Evolutionary conservation across 2,888 invertebrate species (phyloP).

Genomic region (Heliconius hortense): DNA sequence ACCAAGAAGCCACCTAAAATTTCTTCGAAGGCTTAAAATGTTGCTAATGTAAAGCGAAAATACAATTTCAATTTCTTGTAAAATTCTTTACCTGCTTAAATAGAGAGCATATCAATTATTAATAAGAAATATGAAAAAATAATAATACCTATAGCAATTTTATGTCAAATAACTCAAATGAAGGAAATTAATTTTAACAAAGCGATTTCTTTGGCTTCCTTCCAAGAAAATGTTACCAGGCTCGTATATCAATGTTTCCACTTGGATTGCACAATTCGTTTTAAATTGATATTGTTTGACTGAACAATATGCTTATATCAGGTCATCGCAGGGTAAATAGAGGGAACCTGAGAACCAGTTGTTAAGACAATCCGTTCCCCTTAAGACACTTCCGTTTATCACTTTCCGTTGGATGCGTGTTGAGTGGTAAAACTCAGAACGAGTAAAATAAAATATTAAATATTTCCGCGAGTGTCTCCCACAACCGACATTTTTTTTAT

Average conservation of each 20-base stretch:
- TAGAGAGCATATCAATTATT: too few relatives aligned
- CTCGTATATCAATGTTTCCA: constrained; percentile 18
- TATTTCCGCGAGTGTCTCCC: too few relatives aligned
- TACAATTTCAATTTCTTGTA: not conserved
- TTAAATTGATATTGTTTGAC: not conserved
- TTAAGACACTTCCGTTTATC: too few relatives aligned
- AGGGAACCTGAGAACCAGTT: too few relatives aligned
- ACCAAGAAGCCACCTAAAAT: too few relatives aligned
- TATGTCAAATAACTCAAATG: constrained; percentile 8
- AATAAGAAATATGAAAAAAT: not conserved
- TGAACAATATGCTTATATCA: not conserved
- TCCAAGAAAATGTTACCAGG: constrained; percentile 19
- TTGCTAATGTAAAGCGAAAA: not conserved
- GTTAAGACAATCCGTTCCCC: too few relatives aligned
- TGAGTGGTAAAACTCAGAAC: too few relatives aligned
- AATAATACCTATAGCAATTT: not conserved
- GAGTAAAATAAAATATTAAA: too few relatives aligned
- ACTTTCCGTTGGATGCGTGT: too few relatives aligned
- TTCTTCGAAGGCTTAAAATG: not conserved
- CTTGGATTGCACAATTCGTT: not conserved
- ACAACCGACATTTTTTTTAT: too few relatives aligned
- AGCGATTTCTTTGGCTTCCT: constrained; percentile 11
- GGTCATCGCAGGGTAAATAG: too few relatives aligned
- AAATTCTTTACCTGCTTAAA: not conserved
- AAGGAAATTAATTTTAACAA: constrained; percentile 20